A percentile compares a stretch with the other conserved stretches of the same genome.
Conservation (phyloP, 2,797 vertebrate genomes). For the Bovichtus variegatus region DNA sequence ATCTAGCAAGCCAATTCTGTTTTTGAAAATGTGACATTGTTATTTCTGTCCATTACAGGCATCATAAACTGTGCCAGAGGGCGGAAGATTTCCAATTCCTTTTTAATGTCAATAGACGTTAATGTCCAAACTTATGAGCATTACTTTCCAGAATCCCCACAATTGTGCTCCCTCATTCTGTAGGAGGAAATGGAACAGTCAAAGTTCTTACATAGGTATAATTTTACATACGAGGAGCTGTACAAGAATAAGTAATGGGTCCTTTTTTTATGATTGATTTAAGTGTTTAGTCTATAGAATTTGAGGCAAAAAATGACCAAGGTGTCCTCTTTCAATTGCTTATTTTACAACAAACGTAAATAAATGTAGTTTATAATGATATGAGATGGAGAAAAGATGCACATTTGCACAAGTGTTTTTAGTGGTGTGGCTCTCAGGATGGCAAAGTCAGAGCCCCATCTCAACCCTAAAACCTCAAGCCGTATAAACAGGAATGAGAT, state of each 20-base stretch:
- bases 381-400: background rate
- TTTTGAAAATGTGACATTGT: constrained; percentile 15
- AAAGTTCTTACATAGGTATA: background rate
- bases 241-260: background rate
- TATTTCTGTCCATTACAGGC: constrained; percentile 17
- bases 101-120: constrained; percentile 5
- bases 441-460: background rate
- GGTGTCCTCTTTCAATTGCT: background rate
- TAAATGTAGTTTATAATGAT: background rate
- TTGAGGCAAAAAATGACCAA: no score
- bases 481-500: no score
- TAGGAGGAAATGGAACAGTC: background rate
- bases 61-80: constrained; percentile 20
- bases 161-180: background rate
- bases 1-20: constrained; percentile 11
- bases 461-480: no score
- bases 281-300: background rate
- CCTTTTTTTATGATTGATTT: background rate
- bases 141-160: constrained; percentile 11
- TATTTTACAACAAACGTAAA: background rate
- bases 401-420: background rate
- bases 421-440: background rate
- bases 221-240: no score
- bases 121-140: background rate
- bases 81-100: constrained; percentile 1